Evolutionary conservation across 2,797 vertebrate species (phyloP).

Genomic region (Hyperoplus lanceolatus): DNA sequence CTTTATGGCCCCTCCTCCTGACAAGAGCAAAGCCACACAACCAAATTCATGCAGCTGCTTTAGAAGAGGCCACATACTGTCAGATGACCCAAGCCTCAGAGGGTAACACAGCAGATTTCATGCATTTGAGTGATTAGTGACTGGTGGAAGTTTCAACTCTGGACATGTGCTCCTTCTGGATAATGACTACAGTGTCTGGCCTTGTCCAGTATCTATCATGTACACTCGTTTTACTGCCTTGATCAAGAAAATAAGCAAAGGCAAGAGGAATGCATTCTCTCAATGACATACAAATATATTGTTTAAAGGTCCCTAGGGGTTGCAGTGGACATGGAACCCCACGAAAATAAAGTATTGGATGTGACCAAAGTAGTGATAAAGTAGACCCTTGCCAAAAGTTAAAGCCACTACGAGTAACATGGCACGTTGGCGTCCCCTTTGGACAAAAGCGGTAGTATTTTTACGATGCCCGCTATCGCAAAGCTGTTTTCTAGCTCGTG

Average conservation of each 20-base stretch:
- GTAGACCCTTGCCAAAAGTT: background rate
- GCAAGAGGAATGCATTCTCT: background rate
- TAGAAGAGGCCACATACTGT: background rate
- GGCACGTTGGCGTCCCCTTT: too few relatives aligned
- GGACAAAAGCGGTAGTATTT: too few relatives aligned
- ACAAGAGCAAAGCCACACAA: constrained; percentile 16
- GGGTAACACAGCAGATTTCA: constrained; percentile 8
- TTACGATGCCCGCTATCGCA: too few relatives aligned
- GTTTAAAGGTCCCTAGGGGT: background rate
- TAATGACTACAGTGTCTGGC: background rate
- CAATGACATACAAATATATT: background rate
- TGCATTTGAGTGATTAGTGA: background rate
- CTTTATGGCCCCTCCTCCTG: constrained; percentile 37
- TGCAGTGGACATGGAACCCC: background rate
- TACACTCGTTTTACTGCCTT: background rate
- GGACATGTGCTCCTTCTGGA: background rate
- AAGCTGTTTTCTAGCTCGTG: too few relatives aligned
- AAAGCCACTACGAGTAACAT: background rate
- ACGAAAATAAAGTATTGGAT: constrained; percentile 1
- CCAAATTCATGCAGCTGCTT: background rate
- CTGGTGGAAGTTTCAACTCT: background rate
- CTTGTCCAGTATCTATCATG: background rate
- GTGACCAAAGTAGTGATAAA: background rate
- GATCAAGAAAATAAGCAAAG: background rate
- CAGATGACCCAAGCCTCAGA: background rate